Percentiles rank a stretch among this genome's conserved stretches.
phyloP scores from a whole-genome alignment of 2,797 vertebrate genomes.

The Microtus obscurus region DNA sequence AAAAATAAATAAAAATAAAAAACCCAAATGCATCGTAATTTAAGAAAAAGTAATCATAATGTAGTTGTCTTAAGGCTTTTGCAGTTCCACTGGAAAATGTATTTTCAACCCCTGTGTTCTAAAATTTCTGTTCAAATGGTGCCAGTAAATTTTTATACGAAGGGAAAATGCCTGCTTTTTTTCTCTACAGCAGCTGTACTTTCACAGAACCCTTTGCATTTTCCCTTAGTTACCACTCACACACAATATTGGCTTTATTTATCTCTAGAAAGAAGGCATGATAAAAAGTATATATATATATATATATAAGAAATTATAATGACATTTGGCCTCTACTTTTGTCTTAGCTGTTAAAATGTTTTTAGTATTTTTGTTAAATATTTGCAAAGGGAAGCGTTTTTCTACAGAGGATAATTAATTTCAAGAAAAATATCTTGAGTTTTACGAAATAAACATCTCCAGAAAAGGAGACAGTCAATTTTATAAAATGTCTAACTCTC shows the following conservation, averaged over 20 bases:
- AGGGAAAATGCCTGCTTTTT: constrained; percentile 82
- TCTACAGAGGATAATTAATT: constrained; percentile 91
- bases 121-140: constrained; percentile 85
- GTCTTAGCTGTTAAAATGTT: constrained; percentile 90
- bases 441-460: constrained; percentile 91
- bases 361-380: constrained; percentile 91
- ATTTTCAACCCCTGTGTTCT: constrained; percentile 83
- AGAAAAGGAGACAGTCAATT: constrained; percentile 90
- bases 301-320: constrained; percentile 84
- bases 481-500: constrained; percentile 92
- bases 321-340: constrained; percentile 88
- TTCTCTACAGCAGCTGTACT: constrained; percentile 65
- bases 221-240: constrained; percentile 86
- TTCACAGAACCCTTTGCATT: constrained; percentile 84
- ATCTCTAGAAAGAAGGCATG: constrained; percentile 85
- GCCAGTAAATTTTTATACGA: constrained; percentile 89
- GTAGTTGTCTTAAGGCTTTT: constrained; percentile 86
- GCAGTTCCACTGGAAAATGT: constrained; percentile 85
- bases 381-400: constrained; percentile 92
- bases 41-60: constrained; percentile 74
- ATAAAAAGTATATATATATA: constrained; percentile 77
- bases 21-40: constrained; percentile 80
- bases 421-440: constrained; percentile 91
- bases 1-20: constrained; percentile 77
- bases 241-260: constrained; percentile 83